These are phyloP conservation scores for Drosophila sproati DNA, from an alignment of 1,140 invertebrate genomes.

Conservation along the genomic window DNA sequence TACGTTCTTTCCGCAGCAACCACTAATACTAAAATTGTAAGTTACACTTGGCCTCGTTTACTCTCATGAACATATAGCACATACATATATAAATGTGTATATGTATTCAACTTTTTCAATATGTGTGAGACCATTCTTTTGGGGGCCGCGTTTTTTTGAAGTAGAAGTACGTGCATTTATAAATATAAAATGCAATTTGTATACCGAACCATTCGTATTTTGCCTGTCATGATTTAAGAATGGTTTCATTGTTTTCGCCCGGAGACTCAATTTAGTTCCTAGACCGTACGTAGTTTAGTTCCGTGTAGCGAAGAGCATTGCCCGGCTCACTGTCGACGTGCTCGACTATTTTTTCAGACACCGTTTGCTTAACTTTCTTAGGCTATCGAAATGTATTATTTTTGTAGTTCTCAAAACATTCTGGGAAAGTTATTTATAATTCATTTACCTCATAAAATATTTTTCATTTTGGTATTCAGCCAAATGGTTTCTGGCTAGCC, in stretches of 20 bases:
- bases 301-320: no score
- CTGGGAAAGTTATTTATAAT: background rate
- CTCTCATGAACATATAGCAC: background rate
- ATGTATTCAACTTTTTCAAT: background rate
- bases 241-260: background rate
- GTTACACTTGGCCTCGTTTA: slow-evolving; percentile 35
- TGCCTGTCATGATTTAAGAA: slow-evolving; percentile 1
- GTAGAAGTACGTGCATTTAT: slow-evolving; percentile 49
- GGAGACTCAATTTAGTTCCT: background rate
- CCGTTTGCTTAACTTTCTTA: no score
- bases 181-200: slow-evolving; percentile 52
- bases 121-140: background rate
- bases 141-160: slow-evolving; percentile 27
- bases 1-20: slow-evolving; percentile 16
- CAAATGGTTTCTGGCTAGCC: slow-evolving; percentile 6
- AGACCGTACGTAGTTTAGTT: background rate
- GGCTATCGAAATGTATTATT: background rate
- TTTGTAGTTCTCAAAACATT: background rate
- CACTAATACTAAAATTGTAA: slow-evolving; percentile 48
- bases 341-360: no score
- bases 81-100: background rate
- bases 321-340: no score
- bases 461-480: background rate
- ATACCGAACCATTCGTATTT: slow-evolving; percentile 42
- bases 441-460: background rate